A percentile compares a stretch with the other conserved stretches of the same genome.
These are phyloP conservation scores for Cylindroiulus punctatus DNA, from an alignment of 2,888 invertebrate species.

Conservation along the genomic window DNA sequence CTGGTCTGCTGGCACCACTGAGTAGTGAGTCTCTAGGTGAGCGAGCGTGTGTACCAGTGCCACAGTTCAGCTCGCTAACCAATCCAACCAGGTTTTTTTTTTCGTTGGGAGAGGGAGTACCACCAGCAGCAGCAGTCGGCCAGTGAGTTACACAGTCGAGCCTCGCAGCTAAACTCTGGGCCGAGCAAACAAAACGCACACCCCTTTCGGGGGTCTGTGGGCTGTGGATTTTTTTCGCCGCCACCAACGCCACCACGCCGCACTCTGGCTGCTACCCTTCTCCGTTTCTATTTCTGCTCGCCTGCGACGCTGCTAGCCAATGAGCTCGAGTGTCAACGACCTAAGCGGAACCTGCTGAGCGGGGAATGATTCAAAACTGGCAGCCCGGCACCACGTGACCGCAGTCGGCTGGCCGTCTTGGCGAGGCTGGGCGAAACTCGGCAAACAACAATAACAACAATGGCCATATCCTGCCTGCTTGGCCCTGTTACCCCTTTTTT, in stretches of 20 bases:
- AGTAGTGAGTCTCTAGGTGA: background rate
- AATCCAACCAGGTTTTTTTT: conserved; percentile 43
- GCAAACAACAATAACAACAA: conserved; percentile 45
- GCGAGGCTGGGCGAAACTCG: background rate
- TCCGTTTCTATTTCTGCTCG: background rate
- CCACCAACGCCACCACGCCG: background rate
- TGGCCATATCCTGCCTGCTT: background rate
- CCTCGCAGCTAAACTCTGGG: conserved; percentile 41
- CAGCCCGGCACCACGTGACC: conserved; percentile 47
- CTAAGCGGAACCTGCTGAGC: conserved; percentile 51
- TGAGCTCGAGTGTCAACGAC: conserved; percentile 49
- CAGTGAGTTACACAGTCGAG: conserved; percentile 50
- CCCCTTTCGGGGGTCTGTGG: background rate
- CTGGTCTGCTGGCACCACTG: background rate
- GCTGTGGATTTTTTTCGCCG: background rate
- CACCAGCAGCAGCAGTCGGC: conserved; percentile 36
- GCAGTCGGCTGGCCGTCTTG: background rate
- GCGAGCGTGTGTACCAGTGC: conserved; percentile 35
- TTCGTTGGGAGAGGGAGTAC: background rate
- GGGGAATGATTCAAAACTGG: conserved; percentile 52
- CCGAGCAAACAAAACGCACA: conserved; percentile 46
- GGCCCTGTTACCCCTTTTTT: conserved; percentile 6
- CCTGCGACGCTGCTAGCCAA: background rate
- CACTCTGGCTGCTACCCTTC: background rate
- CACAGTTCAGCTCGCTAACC: conserved; percentile 48